phyloP scores from a whole-genome alignment of 2,113 vertebrate genomes.

The Apteryx mantelli region DNA sequence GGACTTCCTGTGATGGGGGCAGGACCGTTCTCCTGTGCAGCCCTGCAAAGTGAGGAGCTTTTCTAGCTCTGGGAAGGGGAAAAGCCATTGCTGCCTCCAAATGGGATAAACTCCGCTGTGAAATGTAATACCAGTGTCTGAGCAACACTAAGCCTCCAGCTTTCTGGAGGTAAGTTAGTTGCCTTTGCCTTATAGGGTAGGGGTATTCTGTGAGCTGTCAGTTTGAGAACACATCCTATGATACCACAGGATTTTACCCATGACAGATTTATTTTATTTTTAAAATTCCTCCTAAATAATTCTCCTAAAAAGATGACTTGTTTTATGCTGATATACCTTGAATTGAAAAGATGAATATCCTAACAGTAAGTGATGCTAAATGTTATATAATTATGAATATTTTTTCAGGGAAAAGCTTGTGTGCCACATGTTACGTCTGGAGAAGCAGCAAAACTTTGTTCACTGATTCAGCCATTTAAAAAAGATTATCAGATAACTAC shows the following conservation, averaged over 20 bases:
- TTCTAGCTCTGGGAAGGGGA: background rate
- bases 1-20: rapidly evolving
- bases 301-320: background rate
- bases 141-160: background rate
- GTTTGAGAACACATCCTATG: background rate
- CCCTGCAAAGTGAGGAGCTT: background rate
- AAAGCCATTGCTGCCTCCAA: background rate
- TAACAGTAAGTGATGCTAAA: background rate
- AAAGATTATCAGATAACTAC: background rate
- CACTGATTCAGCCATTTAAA: background rate
- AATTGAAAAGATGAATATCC: background rate
- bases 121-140: background rate
- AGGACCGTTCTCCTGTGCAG: background rate
- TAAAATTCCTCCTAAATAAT: background rate
- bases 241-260: background rate
- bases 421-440: background rate
- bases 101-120: background rate
- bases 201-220: background rate
- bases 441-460: conserved; percentile 10
- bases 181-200: background rate
- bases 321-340: background rate
- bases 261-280: background rate
- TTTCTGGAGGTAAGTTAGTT: background rate
- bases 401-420: background rate
- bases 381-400: background rate